Conservation (phyloP, 2,113 vertebrate species). For the Crotalus tigris region DNA sequence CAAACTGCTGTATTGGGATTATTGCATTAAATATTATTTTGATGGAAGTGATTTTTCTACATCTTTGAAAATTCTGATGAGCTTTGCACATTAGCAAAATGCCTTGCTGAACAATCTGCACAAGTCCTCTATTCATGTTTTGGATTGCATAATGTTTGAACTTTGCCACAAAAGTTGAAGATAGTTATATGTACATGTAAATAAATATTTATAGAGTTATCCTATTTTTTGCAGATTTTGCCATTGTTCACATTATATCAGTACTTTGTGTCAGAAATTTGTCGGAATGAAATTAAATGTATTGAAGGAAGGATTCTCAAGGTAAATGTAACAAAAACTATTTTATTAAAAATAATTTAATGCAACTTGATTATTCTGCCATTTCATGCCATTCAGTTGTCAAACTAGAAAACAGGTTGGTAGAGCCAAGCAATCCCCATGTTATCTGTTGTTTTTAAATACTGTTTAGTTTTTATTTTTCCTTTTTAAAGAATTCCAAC, state of each 20-base stretch:
- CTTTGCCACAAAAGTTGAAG: not conserved
- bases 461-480: not conserved
- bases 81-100: not conserved
- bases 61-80: not conserved
- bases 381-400: not conserved
- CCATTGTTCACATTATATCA: conserved; percentile 84
- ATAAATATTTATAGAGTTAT: not conserved
- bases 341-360: not conserved
- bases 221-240: conserved; percentile 73
- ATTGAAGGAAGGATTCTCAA: conserved; percentile 85
- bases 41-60: not conserved
- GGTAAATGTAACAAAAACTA: conserved; percentile 68
- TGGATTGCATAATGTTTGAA: not conserved
- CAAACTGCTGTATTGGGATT: not conserved
- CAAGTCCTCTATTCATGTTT: not conserved
- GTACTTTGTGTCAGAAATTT: conserved; percentile 80
- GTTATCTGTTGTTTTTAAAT: not conserved
- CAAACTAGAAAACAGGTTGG: not conserved
- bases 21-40: not conserved
- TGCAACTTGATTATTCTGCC: not conserved
- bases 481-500: not conserved
- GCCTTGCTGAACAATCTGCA: not conserved
- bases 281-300: conserved; percentile 77
- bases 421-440: not conserved
- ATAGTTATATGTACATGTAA: not conserved